These are phyloP conservation scores for Panulirus ornatus DNA, from an alignment of 1,140 invertebrate genomes.

Conservation along the genomic window DNA sequence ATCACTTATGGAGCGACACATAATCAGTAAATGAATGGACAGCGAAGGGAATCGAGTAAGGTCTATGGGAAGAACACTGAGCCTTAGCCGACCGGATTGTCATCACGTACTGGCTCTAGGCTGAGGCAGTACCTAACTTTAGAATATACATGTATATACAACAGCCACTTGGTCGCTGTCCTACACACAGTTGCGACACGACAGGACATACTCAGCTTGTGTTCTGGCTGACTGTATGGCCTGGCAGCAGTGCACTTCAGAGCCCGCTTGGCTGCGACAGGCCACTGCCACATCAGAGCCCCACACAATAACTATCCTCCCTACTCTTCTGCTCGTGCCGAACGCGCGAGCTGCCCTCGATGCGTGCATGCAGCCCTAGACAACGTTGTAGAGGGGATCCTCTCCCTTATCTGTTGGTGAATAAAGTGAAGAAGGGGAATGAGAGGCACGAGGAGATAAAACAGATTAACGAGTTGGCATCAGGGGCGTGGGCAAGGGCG, in stretches of 20 bases:
- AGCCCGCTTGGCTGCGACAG: neutral
- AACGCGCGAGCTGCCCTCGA: neutral
- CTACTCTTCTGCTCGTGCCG: neutral
- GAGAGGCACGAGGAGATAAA: neutral
- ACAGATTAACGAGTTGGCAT: neutral
- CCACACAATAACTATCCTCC: neutral
- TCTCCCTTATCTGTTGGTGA: conserved; percentile 51
- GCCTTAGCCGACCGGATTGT: neutral
- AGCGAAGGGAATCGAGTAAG: no score
- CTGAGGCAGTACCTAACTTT: no score
- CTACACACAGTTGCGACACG: neutral
- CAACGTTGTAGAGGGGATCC: neutral
- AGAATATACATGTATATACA: no score
- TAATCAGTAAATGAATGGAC: no score
- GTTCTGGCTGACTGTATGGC: neutral
- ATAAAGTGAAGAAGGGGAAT: conserved; percentile 5
- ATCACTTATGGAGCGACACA: neutral
- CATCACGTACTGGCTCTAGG: neutral
- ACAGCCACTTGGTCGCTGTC: neutral
- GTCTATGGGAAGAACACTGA: neutral
- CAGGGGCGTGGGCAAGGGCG: neutral
- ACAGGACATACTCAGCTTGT: neutral
- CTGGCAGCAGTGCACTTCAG: neutral
- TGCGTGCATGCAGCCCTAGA: neutral
- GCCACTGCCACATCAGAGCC: neutral